Evolutionary conservation across 2,888 invertebrate species (phyloP), one percentile per base, ranked within the genome.

Genomic region (Acanthosepion esculentum): DNA sequence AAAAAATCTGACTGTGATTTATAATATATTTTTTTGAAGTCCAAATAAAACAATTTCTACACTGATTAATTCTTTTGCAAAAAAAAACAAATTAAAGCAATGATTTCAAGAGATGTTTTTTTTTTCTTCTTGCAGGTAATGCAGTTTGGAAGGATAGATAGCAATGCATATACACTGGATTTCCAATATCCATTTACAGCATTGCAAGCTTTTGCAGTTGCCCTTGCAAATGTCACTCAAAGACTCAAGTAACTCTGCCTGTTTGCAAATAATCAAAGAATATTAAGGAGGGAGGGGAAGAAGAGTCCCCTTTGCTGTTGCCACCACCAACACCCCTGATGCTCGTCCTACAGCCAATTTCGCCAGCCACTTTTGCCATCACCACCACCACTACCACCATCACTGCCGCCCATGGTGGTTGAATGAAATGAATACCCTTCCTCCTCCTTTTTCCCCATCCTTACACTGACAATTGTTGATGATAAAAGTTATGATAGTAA

Each of bases 171-270:
- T 98, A 99, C 99, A 0, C 98, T 99, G 97, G 99, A 99, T 98
- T 99, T 99, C 98, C 99, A 99, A 97, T 99, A 99, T 98, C 99
- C 99, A 59, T 99, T 99, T 98, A 99, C 99, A 95, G 99, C 99
- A 96, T 98, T 99, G 95, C 99, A 99, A 98, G 99, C 99, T 95
- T 99, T 99, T 98, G 99, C 99, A 94, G 99, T 99, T 95, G 99
- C 99, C 95, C 98, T 99, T 97, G 99, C 99, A 96, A 99, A 99
- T 97, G 99, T 99, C 96, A 99, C 99, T 94, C 99, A 99, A 97
- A 98, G 99, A 97, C 98, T 99, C 96, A 99, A 99, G 98, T 99
- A 96, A 97, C 50, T 48, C 41, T 93, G 53, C 33, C 92, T 92
- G 92, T 53, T 93, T n/a, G 29, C 93, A 93, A 48, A 93, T 53